Conservation (phyloP, 1,140 invertebrate genomes). For the Bombyx mandarina region DNA sequence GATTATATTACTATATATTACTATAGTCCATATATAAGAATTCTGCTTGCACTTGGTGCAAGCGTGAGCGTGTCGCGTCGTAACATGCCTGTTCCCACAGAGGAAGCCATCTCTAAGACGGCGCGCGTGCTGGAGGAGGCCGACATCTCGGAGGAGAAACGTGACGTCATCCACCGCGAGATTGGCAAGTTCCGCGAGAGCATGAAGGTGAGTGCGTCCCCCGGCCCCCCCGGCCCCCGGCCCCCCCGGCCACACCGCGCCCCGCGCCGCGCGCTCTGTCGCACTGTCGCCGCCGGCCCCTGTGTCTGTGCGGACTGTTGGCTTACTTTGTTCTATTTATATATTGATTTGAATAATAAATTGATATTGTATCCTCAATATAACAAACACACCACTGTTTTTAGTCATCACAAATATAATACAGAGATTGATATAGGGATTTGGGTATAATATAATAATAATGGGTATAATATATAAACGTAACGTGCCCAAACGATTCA, state of each 20-base stretch:
- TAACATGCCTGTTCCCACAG: slow-evolving; percentile 28
- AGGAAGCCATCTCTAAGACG: slow-evolving; percentile 74
- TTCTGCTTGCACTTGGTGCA: neutral
- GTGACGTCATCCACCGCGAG: slow-evolving; percentile 95
- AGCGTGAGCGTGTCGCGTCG: too few species aligned
- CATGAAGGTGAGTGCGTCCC: slow-evolving; percentile 84
- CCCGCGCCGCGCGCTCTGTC: neutral
- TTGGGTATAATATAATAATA: too few species aligned
- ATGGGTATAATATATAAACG: too few species aligned
- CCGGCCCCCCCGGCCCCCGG: neutral
- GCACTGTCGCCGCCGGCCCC: neutral
- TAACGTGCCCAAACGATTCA: neutral
- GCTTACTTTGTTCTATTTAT: too few species aligned
- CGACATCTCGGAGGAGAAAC: slow-evolving; percentile 95
- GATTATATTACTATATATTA: too few species aligned
- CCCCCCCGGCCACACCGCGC: slow-evolving; percentile 1
- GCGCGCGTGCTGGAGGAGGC: slow-evolving; percentile 76
- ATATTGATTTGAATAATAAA: too few species aligned
- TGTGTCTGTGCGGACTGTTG: too few species aligned
- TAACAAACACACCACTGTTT: too few species aligned
- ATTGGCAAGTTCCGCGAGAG: slow-evolving; percentile 97
- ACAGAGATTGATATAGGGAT: too few species aligned
- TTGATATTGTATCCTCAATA: too few species aligned
- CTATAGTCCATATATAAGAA: neutral
- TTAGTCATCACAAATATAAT: too few species aligned